phyloP scores from a whole-genome alignment of 2,113 vertebrate species.

The Callionymus lyra region DNA sequence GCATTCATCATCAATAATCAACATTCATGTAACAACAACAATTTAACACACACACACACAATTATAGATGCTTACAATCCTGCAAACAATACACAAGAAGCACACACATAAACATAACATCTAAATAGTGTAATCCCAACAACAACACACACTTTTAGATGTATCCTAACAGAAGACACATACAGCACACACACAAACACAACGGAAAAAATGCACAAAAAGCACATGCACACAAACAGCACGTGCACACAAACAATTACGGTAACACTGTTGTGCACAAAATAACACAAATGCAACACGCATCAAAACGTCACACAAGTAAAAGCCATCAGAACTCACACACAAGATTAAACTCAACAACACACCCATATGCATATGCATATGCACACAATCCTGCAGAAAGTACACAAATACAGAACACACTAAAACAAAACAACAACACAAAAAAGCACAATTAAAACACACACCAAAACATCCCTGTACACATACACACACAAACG shows the following conservation, averaged over 20 bases:
- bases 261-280: no score
- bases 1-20: no score
- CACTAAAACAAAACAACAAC: neutral
- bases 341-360: neutral
- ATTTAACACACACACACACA: no score
- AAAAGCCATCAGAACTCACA: neutral
- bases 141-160: neutral
- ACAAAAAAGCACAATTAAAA: no score
- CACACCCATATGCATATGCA: conserved; percentile 8
- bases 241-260: neutral
- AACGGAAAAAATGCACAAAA: no score
- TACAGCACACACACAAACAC: conserved; percentile 8
- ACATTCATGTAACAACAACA: no score
- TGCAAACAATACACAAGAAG: no score
- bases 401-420: neutral
- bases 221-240: neutral
- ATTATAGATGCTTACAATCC: no score
- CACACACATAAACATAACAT: no score
- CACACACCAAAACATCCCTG: neutral
- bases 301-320: neutral
- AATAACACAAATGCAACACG: no score
- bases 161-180: neutral
- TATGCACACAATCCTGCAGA: conserved; percentile 3
- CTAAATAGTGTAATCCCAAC: no score
- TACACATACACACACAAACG: conserved; percentile 10